Evolutionary conservation across 2,888 invertebrate genomes (phyloP).

Genomic region (Ditylenchus weischeri): DNA sequence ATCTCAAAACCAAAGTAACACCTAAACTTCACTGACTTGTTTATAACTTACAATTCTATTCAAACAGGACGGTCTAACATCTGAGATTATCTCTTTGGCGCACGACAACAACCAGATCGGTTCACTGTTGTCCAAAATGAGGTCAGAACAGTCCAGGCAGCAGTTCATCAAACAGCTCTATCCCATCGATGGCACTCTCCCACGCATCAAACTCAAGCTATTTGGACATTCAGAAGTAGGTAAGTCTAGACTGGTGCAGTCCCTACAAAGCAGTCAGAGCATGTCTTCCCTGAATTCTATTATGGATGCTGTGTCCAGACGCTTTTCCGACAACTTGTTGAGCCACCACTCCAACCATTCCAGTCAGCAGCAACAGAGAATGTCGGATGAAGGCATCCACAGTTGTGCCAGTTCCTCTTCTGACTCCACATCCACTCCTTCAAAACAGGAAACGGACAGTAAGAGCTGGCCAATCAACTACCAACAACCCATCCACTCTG

Average conservation of each 20-base stretch:
- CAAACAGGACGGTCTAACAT: constrained; percentile 69
- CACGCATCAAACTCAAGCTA: constrained; percentile 69
- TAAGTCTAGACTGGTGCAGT: constrained; percentile 71
- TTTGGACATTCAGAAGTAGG: constrained; percentile 73
- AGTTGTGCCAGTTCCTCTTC: constrained; percentile 35
- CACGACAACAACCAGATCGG: constrained; percentile 72
- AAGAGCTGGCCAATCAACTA: constrained; percentile 10
- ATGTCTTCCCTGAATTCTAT: constrained; percentile 38
- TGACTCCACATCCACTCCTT: constrained; percentile 20
- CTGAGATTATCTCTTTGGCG: constrained; percentile 75
- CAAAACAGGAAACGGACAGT: neutral
- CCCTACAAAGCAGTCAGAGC: constrained; percentile 62
- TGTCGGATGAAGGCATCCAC: constrained; percentile 51
- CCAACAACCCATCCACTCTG: constrained; percentile 25
- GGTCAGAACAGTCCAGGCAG: constrained; percentile 63
- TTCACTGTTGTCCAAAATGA: constrained; percentile 69
- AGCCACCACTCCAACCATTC: constrained; percentile 21
- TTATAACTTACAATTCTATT: constrained; percentile 3
- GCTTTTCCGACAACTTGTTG: constrained; percentile 48
- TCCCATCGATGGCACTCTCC: constrained; percentile 54
- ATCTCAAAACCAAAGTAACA: constrained; percentile 39
- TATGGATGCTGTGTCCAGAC: constrained; percentile 51
- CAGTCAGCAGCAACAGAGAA: constrained; percentile 13
- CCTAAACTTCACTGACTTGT: neutral
- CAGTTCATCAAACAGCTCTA: constrained; percentile 67